Percentiles rank a stretch among this genome's conserved stretches.
phyloP scores from a whole-genome alignment of 2,113 vertebrate genomes.

The Jacana jacana region DNA sequence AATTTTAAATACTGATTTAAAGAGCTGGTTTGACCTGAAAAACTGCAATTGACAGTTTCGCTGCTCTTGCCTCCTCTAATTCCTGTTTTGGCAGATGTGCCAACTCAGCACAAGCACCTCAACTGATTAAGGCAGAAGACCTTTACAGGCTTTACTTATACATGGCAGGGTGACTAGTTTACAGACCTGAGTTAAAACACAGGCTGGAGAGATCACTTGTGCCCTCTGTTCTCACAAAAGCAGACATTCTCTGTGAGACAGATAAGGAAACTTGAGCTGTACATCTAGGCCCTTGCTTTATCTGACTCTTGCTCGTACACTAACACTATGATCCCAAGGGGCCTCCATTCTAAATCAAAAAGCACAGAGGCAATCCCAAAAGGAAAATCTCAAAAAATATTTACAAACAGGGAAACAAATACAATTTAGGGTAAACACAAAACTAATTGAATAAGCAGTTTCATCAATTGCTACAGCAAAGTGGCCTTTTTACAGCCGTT shows the following conservation, averaged over 20 bases:
- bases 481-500: neutral
- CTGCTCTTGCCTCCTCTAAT: neutral
- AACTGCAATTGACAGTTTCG: neutral
- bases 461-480: neutral
- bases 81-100: neutral
- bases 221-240: neutral
- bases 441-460: neutral
- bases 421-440: neutral
- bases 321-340: neutral
- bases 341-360: neutral
- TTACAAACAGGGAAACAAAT: neutral
- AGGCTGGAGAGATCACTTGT: neutral
- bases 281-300: neutral
- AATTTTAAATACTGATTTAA: neutral
- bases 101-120: neutral
- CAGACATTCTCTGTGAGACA: neutral
- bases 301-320: neutral
- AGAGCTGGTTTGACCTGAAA: neutral
- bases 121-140: neutral
- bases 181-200: neutral
- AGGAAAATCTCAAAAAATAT: neutral
- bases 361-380: neutral
- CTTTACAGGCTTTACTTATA: neutral
- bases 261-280: slow-evolving; percentile 9
- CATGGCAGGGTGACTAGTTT: neutral